phyloP scores from a whole-genome alignment of 1,140 invertebrate genomes.

The Hycleus phaleratus region DNA sequence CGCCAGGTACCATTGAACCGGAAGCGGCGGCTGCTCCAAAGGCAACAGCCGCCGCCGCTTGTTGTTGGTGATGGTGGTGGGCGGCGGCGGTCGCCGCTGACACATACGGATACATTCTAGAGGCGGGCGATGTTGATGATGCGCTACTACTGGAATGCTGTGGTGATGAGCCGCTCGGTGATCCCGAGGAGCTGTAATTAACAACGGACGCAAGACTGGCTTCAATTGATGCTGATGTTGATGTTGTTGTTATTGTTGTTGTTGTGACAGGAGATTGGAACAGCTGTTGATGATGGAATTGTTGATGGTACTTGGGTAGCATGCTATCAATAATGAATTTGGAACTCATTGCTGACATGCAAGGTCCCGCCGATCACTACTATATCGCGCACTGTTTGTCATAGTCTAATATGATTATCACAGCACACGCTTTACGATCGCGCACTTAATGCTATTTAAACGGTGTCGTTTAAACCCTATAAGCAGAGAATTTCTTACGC shows the following conservation, averaged over 20 bases:
- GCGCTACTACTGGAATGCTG: constrained; percentile 46
- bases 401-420: constrained; percentile 29
- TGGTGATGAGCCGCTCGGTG: constrained; percentile 44
- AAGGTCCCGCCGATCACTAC: constrained; percentile 31
- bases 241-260: neutral
- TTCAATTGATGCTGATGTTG: constrained; percentile 40
- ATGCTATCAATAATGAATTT: constrained; percentile 96
- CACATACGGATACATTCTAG: constrained; percentile 65
- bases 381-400: constrained; percentile 35
- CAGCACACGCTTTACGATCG: constrained; percentile 34
- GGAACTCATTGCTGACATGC: constrained; percentile 70
- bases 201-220: constrained; percentile 47
- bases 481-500: constrained; percentile 47
- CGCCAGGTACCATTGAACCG: constrained; percentile 59
- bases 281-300: constrained; percentile 64
- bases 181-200: constrained; percentile 36
- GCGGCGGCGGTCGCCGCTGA: constrained; percentile 58
- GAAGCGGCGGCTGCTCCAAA: constrained; percentile 55
- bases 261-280: constrained; percentile 45
- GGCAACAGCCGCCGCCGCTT: constrained; percentile 59
- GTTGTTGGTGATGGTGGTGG: constrained; percentile 62
- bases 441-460: constrained; percentile 32
- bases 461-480: constrained; percentile 38
- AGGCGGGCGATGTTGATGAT: constrained; percentile 54
- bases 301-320: constrained; percentile 87